These are phyloP conservation scores for Netelia inedita DNA, from an alignment of 2,888 invertebrate genomes.

Conservation along the genomic window DNA sequence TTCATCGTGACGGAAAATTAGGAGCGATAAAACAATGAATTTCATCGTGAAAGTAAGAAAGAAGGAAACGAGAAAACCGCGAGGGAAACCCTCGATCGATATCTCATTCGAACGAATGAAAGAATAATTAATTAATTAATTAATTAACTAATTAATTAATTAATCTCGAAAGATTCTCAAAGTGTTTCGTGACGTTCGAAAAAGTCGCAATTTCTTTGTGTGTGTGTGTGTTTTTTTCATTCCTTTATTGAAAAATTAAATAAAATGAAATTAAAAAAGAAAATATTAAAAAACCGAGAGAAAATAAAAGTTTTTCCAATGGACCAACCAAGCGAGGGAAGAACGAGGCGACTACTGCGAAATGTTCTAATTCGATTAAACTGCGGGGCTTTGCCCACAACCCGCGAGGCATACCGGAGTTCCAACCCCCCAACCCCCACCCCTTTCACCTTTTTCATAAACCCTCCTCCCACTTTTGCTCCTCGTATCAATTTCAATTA, in stretches of 20 bases:
- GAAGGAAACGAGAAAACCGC: no score
- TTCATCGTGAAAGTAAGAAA: no score
- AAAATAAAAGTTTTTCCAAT: background rate
- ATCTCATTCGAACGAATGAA: no score
- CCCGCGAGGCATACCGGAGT: background rate
- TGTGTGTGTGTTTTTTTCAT: background rate
- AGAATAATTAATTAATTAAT: no score
- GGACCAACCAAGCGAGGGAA: background rate
- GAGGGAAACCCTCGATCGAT: no score
- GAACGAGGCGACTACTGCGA: background rate
- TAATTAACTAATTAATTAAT: no score
- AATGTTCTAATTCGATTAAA: conserved; percentile 45
- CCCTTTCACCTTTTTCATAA: conserved; percentile 5
- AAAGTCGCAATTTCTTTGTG: no score
- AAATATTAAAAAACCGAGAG: background rate
- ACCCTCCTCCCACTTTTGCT: background rate
- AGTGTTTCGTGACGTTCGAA: no score
- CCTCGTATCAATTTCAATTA: conserved; percentile 61
- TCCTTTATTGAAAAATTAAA: background rate
- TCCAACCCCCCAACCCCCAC: background rate
- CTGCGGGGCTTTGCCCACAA: background rate
- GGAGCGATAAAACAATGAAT: no score
- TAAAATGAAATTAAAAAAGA: background rate
- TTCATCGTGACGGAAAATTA: no score
- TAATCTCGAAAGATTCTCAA: no score